These are phyloP conservation scores for Melanotaenia boesemani DNA, from an alignment of 2,797 vertebrate genomes.

Conservation along the genomic window DNA sequence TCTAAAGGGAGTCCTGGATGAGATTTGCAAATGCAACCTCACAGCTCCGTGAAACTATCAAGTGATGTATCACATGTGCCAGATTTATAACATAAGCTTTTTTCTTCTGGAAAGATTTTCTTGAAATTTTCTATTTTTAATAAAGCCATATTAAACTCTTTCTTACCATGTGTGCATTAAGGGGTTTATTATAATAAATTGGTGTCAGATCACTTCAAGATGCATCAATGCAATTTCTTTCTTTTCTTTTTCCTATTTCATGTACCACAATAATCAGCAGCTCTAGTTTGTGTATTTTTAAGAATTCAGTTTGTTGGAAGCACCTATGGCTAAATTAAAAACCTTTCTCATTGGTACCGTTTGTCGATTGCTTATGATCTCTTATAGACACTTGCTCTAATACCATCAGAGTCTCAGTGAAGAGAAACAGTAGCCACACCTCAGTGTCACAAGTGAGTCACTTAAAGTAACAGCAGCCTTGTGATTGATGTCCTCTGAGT, in stretches of 20 bases:
- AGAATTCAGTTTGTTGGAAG: conserved; percentile 50
- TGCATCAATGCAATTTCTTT: background rate
- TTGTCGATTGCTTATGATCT: conserved; percentile 23
- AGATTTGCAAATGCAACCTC: too few species aligned
- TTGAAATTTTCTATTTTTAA: background rate
- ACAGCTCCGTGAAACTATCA: too few species aligned
- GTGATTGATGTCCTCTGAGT: conserved; percentile 63
- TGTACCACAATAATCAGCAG: conserved; percentile 24
- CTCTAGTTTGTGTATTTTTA: conserved; percentile 64
- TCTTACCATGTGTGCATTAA: background rate
- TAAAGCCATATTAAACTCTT: background rate
- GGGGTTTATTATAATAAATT: background rate
- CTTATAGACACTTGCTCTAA: conserved; percentile 12
- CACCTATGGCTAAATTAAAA: conserved; percentile 47
- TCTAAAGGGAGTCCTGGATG: too few species aligned
- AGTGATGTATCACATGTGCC: too few species aligned
- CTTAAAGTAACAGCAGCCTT: conserved; percentile 53
- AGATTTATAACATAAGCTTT: too few species aligned
- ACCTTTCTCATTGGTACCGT: conserved; percentile 41
- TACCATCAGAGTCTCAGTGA: conserved; percentile 26
- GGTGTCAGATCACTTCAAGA: background rate
- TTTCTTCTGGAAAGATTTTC: background rate
- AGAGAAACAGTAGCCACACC: conserved; percentile 44
- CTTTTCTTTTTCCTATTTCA: background rate
- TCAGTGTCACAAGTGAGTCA: conserved; percentile 63